Base-by-base conservation (phyloP, 2,113 vertebrate genomes). In the Neogobius melanostomus region DNA sequence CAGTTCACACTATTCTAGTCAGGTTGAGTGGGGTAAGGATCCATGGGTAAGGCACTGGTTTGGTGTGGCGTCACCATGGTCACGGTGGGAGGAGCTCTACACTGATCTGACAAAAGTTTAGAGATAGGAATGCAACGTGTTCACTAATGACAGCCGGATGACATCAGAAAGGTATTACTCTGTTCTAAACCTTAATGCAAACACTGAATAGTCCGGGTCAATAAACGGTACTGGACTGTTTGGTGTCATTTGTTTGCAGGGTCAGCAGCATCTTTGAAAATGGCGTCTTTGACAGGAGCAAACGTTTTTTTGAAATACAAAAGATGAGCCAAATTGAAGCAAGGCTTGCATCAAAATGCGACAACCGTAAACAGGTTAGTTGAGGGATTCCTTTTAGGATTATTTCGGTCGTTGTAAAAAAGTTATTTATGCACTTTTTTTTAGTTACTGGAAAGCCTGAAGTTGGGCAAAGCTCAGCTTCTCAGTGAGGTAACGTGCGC, bases 361-460 rank as follows among this genome's bases (percentile, higher is more conserved):
- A 59, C 2, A 28, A 59, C 6, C 28, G 28, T 28, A 59, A 59
- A 42, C 28, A 59, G 12, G 56, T 59, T 12, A 6, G 56, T 59
- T 36, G 28, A 36, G 4, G 28, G 5, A 42, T 12, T 14, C 16
- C 42, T 7, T 56, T 57, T 42, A 42, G 11, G 28, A 42, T 42
- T 14, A 36, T 42, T 57, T 12, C 11, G 43, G 15, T 9, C 6
- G 2, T n/a, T 11, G 6, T 51, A 6, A 14, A 11, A 51, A 11
- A 51, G 11, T 51, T 0, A 14, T 51, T 51, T 10, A 5, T 44
- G 14, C 12, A n/a, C 15, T 61, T 52, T 67, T 17, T 56, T 67
- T 45, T 21, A 83, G 62, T 84, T 64, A 66, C 90, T 92, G 90
- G 74, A 91, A 71, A 65, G 12, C n/a, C 67, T 95, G 7, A 70